Evolutionary conservation across 2,113 vertebrate species (phyloP), one percentile per base, ranked within the genome.

Genomic region (Beaufortia kweichowensis): DNA sequence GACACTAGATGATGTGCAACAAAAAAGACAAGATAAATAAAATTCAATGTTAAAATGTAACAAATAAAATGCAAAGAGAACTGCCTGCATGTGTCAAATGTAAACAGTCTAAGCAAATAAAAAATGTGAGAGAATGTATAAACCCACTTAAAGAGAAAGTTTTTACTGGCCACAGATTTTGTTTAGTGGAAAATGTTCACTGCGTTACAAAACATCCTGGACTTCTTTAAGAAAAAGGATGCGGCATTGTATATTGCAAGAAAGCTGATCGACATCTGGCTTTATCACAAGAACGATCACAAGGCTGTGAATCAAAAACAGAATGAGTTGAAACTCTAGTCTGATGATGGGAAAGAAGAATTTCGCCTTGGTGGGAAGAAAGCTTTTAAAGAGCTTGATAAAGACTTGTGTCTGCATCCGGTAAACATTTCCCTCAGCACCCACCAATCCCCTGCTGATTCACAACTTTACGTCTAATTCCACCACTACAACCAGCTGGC

Each of bases 381-480:
- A 72, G 57, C 10, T 10, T 78, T 77, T 77, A 68, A 75, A 70
- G 70, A 59, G 57, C 57, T 80, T 59, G 78, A 83, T 81, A 80
- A 77, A 83, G 63, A 75, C 75, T 68, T 59, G 28, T 24, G 75
- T 78, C 81, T 73, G 56, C 78, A 75, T 80, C 78, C 70, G 68
- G 70, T 83, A 80, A 83, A 83, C 80, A 78, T 85, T 90, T 86
- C 86, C 86, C 77, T 79, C 81, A 59, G 70, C 78, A 70, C 84
- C 26, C 79, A 82, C 66, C 72, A 76, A 62, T 63, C 87, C 84
- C 80, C 88, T 67, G 86, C 83, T 81, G 90, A 82, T 90, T 91
- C 88, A 90, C 84, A 46, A 73, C 84, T 83, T 83, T 79, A 74
- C 14, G 71, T 83, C 84, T 76, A 88, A 87, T 87, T 87, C 83